phyloP scores from a whole-genome alignment of 2,797 vertebrate species.

The Thalassophryne amazonica region DNA sequence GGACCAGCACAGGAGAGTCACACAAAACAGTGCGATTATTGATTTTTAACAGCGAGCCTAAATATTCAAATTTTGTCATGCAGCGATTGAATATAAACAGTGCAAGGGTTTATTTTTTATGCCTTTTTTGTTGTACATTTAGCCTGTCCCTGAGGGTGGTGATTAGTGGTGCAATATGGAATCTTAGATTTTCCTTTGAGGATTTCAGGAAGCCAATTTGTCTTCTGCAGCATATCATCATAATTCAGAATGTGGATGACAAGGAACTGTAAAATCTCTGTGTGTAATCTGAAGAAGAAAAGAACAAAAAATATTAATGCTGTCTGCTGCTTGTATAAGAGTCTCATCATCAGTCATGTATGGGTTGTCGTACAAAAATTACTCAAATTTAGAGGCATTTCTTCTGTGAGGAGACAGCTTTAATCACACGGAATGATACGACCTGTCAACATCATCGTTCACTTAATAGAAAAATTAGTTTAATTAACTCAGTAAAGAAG shows the following conservation, averaged over 20 bases:
- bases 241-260: not conserved
- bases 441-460: constrained; percentile 23
- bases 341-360: too few relatives aligned
- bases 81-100: not conserved
- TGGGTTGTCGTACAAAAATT: not conserved
- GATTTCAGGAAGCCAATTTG: not conserved
- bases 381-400: not conserved
- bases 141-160: not conserved
- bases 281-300: not conserved
- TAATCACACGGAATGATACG: constrained; percentile 28
- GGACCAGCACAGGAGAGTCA: constrained; percentile 1
- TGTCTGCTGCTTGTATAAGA: too few relatives aligned
- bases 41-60: not conserved
- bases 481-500: constrained; percentile 31
- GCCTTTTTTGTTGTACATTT: not conserved
- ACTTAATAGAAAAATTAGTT: constrained; percentile 32
- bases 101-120: too few relatives aligned
- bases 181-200: not conserved
- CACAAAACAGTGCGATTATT: not conserved
- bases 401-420: not conserved
- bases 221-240: not conserved
- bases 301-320: not conserved
- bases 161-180: not conserved
- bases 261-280: not conserved
- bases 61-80: not conserved